Conservation (phyloP, 1,140 invertebrate species). For the Saccostrea cuccullata region DNA sequence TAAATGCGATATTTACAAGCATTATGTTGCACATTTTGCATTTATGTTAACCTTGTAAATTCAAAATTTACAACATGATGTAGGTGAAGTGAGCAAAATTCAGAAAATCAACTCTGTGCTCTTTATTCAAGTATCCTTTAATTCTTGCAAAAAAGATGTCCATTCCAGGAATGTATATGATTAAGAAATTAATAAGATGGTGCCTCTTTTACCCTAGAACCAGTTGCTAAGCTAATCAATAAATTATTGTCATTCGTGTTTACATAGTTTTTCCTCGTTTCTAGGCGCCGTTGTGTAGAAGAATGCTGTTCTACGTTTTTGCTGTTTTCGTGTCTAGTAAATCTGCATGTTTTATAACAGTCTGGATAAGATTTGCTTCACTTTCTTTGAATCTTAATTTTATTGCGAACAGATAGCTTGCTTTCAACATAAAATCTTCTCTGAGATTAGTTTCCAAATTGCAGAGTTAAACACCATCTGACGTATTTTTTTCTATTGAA, state of each 20-base stretch:
- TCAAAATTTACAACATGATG: no score
- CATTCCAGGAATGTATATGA: no score
- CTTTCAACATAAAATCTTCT: background rate
- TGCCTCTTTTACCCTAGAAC: background rate
- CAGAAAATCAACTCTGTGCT: no score
- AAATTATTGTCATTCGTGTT: background rate
- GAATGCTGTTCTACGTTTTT: background rate
- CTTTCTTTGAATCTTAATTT: constrained; percentile 22
- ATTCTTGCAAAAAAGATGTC: no score
- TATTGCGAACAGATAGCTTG: background rate
- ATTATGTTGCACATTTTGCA: no score
- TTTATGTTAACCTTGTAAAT: no score
- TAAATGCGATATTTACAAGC: no score
- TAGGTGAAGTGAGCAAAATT: no score
- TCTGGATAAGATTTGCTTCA: background rate
- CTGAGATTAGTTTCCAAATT: constrained; percentile 7
- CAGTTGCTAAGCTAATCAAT: background rate
- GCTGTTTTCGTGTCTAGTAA: background rate
- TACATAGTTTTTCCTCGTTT: background rate
- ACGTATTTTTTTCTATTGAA: constrained; percentile 19
- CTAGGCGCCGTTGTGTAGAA: background rate
- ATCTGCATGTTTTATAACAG: background rate
- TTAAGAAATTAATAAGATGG: no score
- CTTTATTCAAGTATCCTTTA: no score
- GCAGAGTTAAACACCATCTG: background rate